Evolutionary conservation across 1,140 invertebrate species (phyloP).

Genomic region (Drosophila asahinai): DNA sequence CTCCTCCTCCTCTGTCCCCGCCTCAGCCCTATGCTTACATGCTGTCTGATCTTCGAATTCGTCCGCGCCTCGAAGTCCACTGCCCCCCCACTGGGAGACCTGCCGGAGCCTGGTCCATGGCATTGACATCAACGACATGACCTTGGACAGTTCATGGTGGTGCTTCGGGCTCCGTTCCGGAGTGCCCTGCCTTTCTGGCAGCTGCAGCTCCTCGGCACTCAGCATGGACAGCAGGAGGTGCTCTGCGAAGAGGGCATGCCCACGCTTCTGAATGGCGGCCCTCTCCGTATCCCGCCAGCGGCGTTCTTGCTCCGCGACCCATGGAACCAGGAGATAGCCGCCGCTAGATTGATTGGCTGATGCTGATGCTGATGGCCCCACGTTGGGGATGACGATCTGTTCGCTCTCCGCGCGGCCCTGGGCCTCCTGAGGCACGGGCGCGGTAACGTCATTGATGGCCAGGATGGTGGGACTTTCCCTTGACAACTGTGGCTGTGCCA

Average conservation of each 20-base stretch:
- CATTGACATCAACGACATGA: conserved; percentile 45
- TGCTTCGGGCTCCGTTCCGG: neutral
- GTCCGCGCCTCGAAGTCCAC: neutral
- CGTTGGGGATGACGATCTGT: neutral
- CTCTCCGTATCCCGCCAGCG: neutral
- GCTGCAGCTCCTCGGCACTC: conserved; percentile 43
- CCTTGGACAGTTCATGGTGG: conserved; percentile 14
- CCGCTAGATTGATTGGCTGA: neutral
- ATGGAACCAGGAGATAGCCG: conserved; percentile 34
- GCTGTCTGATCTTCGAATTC: neutral
- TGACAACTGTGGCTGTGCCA: neutral
- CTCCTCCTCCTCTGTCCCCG: conserved; percentile 12
- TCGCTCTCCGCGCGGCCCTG: neutral
- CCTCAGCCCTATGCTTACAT: neutral
- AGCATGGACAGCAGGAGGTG: conserved; percentile 67
- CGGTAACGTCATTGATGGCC: neutral
- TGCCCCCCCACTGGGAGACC: neutral
- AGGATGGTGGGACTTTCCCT: neutral
- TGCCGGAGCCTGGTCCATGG: conserved; percentile 32
- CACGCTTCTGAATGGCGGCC: neutral
- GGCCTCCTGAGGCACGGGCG: neutral
- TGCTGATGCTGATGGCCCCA: no score
- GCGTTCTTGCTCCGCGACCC: conserved; percentile 31
- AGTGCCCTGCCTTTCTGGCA: neutral
- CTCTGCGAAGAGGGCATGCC: conserved; percentile 52